Percentiles rank a stretch among this genome's conserved stretches.
Conservation (phyloP, 1,140 invertebrate species). For the Drosophila micromelanica region DNA sequence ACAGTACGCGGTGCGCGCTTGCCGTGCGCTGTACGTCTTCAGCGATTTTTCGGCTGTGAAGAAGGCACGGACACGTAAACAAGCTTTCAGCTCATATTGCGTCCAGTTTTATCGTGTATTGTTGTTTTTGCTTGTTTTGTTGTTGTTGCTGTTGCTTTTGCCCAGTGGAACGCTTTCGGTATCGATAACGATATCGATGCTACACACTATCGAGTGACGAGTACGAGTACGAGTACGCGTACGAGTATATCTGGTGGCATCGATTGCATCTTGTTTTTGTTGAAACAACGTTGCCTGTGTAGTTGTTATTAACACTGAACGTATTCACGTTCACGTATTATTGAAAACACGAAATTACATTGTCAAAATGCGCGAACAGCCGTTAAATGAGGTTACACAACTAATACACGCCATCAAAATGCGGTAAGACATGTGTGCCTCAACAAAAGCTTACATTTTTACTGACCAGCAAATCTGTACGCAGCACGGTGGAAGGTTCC, state of each 20-base stretch:
- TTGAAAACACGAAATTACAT: background rate
- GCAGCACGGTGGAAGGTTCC: constrained; percentile 86
- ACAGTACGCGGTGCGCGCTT: constrained; percentile 22
- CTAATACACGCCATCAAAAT: constrained; percentile 85
- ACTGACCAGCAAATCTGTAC: constrained; percentile 30
- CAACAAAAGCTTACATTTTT: background rate
- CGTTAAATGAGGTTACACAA: constrained; percentile 71
- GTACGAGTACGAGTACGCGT: too few species aligned
- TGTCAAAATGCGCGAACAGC: constrained; percentile 56
- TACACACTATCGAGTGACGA: constrained; percentile 18
- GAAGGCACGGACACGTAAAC: constrained; percentile 69
- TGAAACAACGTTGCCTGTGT: constrained; percentile 23
- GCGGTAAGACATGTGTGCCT: constrained; percentile 72
- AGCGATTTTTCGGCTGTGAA: constrained; percentile 28
- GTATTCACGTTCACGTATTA: background rate
- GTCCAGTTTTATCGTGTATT: constrained; percentile 38
- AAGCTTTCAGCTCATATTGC: constrained; percentile 50
- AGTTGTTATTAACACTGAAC: constrained; percentile 13
- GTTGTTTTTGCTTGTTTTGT: constrained; percentile 37
- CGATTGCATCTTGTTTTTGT: constrained; percentile 34
- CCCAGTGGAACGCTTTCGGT: constrained; percentile 16
- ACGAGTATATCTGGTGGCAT: constrained; percentile 6
- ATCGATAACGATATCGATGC: constrained; percentile 50
- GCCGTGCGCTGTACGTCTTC: constrained; percentile 33
- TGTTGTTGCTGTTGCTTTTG: constrained; percentile 14